A percentile compares a stretch with the other conserved stretches of the same genome.
phyloP scores from a whole-genome alignment of 2,797 vertebrate species.

The Channallabes apus region DNA sequence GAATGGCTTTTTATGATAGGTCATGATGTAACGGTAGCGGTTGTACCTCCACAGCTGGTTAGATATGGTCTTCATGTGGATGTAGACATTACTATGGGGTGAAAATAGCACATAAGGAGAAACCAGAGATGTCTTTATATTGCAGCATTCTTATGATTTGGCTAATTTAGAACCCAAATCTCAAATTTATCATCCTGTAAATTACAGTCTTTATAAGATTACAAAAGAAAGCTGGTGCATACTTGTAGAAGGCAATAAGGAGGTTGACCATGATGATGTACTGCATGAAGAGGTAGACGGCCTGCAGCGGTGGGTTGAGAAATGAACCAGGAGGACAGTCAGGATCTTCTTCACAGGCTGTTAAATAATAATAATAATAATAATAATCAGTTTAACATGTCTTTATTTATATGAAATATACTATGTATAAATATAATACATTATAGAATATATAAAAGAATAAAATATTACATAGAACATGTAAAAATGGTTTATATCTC shows the following conservation, averaged over 20 bases:
- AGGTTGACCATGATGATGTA: constrained; percentile 99
- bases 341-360: constrained; percentile 77
- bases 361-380: constrained; percentile 53
- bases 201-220: neutral
- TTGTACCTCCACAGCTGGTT: constrained; percentile 96
- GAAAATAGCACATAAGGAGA: constrained; percentile 1
- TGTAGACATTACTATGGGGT: constrained; percentile 86
- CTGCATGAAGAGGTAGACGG: constrained; percentile 94
- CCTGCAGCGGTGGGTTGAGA: constrained; percentile 88
- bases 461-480: neutral
- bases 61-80: constrained; percentile 87
- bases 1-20: constrained; percentile 90
- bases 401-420: neutral
- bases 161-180: neutral
- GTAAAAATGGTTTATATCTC: neutral
- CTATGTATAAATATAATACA: too few species aligned
- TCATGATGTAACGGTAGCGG: constrained; percentile 96
- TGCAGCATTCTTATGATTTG: neutral
- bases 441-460: too few species aligned
- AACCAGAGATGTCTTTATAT: neutral
- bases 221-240: constrained; percentile 58
- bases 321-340: constrained; percentile 88
- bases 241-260: constrained; percentile 98
- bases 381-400: constrained; percentile 38
- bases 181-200: neutral